phyloP scores from a whole-genome alignment of 2,797 vertebrate species.

The Anguilla obscura region DNA sequence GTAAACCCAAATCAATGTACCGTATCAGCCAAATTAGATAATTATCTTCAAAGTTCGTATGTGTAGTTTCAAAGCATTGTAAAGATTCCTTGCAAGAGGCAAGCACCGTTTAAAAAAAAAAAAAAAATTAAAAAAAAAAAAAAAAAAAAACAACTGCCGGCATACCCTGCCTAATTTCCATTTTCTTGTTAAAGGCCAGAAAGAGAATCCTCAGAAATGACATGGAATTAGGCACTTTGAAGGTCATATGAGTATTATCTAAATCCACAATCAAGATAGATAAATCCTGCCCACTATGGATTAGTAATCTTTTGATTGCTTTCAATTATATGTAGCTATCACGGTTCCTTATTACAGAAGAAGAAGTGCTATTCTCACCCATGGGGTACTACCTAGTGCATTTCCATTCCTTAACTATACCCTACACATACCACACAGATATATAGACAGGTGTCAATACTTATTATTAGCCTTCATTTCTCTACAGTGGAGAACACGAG shows the following conservation, averaged over 20 bases:
- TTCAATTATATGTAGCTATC: background rate
- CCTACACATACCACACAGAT: background rate
- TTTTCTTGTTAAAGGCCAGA: background rate
- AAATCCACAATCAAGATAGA: slow-evolving; percentile 20
- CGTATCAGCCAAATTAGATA: background rate
- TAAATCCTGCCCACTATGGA: slow-evolving; percentile 12
- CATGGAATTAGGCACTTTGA: slow-evolving; percentile 15
- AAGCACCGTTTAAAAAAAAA: no score
- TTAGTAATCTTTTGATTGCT: slow-evolving; percentile 8
- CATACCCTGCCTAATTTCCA: background rate
- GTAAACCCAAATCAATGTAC: background rate
- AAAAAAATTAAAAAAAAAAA: background rate
- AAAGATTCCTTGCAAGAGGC: background rate
- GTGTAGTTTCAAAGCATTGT: background rate
- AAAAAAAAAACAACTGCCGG: background rate
- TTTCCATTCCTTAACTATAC: background rate
- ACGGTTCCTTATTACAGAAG: background rate
- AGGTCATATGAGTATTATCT: slow-evolving; percentile 13
- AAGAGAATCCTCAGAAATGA: background rate
- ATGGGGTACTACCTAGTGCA: background rate
- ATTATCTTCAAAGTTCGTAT: background rate
- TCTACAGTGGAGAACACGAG: background rate
- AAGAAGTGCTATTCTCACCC: background rate
- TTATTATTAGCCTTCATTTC: background rate
- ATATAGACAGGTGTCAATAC: background rate